Evolutionary conservation across 2,888 invertebrate species (phyloP).

Genomic region (Fabriciana adippe): DNA sequence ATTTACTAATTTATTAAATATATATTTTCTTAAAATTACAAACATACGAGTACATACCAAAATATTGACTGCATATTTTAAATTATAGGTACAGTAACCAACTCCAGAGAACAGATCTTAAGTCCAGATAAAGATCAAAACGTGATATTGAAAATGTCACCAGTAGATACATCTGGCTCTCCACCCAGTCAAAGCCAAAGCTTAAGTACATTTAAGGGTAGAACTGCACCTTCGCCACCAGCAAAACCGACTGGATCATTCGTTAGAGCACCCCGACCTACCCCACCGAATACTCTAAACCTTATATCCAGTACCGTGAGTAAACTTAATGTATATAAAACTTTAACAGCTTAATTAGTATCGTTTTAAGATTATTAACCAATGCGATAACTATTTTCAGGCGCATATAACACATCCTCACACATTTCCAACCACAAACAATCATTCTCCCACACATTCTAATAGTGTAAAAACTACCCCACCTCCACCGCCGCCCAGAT

Average conservation of each 20-base stretch:
- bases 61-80: neutral
- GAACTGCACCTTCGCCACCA: slow-evolving; percentile 80
- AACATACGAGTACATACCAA: neutral
- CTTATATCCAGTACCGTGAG: slow-evolving; percentile 84
- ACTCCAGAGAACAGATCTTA: slow-evolving; percentile 66
- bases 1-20: too few species aligned
- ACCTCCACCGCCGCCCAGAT: slow-evolving; percentile 92
- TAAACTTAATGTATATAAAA: slow-evolving; percentile 34
- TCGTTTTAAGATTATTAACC: slow-evolving; percentile 26
- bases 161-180: slow-evolving; percentile 80
- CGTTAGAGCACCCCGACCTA: slow-evolving; percentile 87
- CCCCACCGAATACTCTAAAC: slow-evolving; percentile 92
- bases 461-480: slow-evolving; percentile 83
- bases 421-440: slow-evolving; percentile 70
- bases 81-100: slow-evolving; percentile 64
- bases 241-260: slow-evolving; percentile 72
- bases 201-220: slow-evolving; percentile 87
- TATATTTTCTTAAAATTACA: too few species aligned
- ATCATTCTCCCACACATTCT: slow-evolving; percentile 67
- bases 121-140: slow-evolving; percentile 81
- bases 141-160: slow-evolving; percentile 89
- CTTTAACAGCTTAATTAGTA: slow-evolving; percentile 30
- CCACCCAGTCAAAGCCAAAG: slow-evolving; percentile 74
- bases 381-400: slow-evolving; percentile 74
- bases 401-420: slow-evolving; percentile 81